Percentiles rank a stretch among this genome's conserved stretches.
Conservation (phyloP, 64 coral and sea anemone species). For the Montipora efflorescens region DNA sequence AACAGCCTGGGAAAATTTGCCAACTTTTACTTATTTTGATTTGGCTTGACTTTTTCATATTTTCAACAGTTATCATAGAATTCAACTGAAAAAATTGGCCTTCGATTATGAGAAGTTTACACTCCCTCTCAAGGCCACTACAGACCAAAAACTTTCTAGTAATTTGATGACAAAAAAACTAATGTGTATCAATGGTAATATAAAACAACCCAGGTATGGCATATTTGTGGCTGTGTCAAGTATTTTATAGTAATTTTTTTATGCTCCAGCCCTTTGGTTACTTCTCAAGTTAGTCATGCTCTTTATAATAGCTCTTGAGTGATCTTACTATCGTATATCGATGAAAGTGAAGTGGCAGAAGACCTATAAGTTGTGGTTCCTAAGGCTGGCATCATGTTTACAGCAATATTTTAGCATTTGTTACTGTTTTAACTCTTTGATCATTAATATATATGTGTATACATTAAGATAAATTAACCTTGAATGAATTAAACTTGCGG, state of each 20-base stretch:
- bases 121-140: neutral
- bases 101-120: neutral
- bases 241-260: neutral
- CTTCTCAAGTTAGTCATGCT: constrained; percentile 1
- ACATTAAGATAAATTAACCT: constrained; percentile 14
- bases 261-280: neutral
- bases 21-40: neutral
- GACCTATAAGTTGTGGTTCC: neutral
- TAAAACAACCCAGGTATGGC: neutral
- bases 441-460: constrained; percentile 23
- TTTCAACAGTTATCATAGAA: constrained; percentile 8
- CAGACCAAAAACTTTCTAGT: neutral
- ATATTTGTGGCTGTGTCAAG: neutral
- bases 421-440: neutral
- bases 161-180: neutral
- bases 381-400: neutral
- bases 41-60: constrained; percentile 1
- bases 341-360: neutral
- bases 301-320: constrained; percentile 7
- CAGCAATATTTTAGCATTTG: neutral
- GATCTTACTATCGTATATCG: neutral
- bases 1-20: constrained; percentile 21
- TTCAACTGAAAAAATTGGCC: constrained; percentile 24
- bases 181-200: neutral
- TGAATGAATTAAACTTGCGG: constrained; percentile 30